Base-by-base conservation (phyloP, 2,113 vertebrate genomes). In the Oreochromis aureus region DNA sequence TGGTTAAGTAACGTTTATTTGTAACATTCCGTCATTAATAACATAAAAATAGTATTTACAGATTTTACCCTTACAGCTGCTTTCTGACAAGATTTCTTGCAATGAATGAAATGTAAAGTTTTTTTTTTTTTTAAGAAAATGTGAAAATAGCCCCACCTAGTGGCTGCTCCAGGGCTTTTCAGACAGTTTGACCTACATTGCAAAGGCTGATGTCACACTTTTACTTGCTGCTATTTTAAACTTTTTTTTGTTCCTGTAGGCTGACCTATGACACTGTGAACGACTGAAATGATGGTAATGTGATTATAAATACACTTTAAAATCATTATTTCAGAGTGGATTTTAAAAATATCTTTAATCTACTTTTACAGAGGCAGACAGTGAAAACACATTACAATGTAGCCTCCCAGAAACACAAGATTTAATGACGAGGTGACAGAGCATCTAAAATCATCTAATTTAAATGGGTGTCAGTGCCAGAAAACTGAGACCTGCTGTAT, bases 181-280 rank as follows among this genome's bases (percentile, higher is more conserved):
- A 16, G 13, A 56, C 19, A 6, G 13, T 80, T 56, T 56, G n/a
- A 80, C 53, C 79, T 58, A 27, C 9, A 46, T 46, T 15, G 34
- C 34, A 5, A 8, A 6, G 8, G 39, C n/a, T 46, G 13, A 24
- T 27, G 5, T 46, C 39, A 46, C 7, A 9, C 36, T 71, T 15
- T 36, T 71, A 10, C 16, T 5, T 7, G 36, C n/a, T 71, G n/a
- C 36, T 4, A 4, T 71, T 71, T 69, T 15, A 69, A 41, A 69
- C n/a, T 41, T 19, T 66, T 8, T 39, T 39, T 0, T 0, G 3
- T 0, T 8, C 58, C 36, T 69, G 11, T 22, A 2, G 36, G n/a
- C 3, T 41, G 7, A 15, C 7, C 12, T 24, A 15, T 71, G n/a
- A 4, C n/a, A 24, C 3, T 24, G 63, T 44, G 63, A 24, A 71